phyloP scores from a whole-genome alignment of 1,140 invertebrate genomes.

The Asbolus verrucosus region DNA sequence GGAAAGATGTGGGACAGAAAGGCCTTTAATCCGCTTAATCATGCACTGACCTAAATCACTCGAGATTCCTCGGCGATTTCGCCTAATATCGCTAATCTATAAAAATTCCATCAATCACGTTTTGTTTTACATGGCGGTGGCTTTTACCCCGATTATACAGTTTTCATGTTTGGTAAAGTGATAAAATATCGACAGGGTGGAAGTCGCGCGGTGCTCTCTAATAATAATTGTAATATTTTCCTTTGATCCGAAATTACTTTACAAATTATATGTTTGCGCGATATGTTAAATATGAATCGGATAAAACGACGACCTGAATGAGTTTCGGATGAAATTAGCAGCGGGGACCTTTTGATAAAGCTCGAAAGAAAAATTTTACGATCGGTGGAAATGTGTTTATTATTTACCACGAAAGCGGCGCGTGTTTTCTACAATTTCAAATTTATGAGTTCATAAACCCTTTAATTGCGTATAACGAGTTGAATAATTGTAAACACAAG shows the following conservation, averaged over 20 bases:
- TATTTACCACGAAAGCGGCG: conserved; percentile 7
- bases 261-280: conserved; percentile 20
- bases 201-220: too few species aligned
- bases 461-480: conserved; percentile 29
- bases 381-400: conserved; percentile 11
- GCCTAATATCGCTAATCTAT: conserved; percentile 27
- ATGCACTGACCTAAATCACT: conserved; percentile 28
- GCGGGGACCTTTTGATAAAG: not conserved
- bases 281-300: conserved; percentile 8
- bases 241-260: conserved; percentile 16
- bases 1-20: not conserved
- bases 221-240: too few species aligned
- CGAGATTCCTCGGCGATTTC: conserved; percentile 8
- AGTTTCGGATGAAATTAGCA: conserved; percentile 1
- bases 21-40: not conserved
- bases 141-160: not conserved
- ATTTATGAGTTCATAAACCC: conserved; percentile 37
- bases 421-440: conserved; percentile 24
- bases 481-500: conserved; percentile 25
- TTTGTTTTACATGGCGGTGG: conserved; percentile 7
- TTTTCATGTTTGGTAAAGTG: not conserved
- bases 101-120: conserved; percentile 34
- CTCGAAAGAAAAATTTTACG: conserved; percentile 11
- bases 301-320: not conserved
- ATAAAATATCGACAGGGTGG: too few species aligned